phyloP scores from a whole-genome alignment of 2,888 invertebrate species.

The Chloroclysta siterata region DNA sequence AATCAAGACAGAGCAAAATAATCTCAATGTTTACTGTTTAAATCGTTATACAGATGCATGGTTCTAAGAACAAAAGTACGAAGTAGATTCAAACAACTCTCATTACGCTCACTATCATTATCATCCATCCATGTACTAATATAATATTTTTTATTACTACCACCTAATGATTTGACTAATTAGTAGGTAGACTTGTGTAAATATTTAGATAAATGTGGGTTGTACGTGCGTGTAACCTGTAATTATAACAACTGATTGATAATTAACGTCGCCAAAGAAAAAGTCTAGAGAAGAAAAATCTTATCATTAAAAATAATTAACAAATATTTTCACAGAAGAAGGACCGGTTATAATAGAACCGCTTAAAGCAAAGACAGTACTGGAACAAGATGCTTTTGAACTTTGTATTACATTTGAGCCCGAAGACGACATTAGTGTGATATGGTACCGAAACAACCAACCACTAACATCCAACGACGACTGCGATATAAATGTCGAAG shows the following conservation, averaged over 20 bases:
- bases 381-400: constrained; percentile 88
- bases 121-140: constrained; percentile 41
- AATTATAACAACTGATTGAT: background rate
- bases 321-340: constrained; percentile 74
- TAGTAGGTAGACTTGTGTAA: constrained; percentile 19
- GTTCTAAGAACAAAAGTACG: constrained; percentile 25
- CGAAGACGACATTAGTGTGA: constrained; percentile 88
- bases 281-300: background rate
- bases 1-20: constrained; percentile 12
- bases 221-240: constrained; percentile 1
- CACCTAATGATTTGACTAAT: constrained; percentile 12
- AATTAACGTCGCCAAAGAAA: background rate
- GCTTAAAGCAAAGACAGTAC: constrained; percentile 89
- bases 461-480: constrained; percentile 88
- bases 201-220: constrained; percentile 15
- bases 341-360: constrained; percentile 89
- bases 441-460: constrained; percentile 94
- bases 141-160: constrained; percentile 2
- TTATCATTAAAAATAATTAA: constrained; percentile 40
- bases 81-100: constrained; percentile 2
- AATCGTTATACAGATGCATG: constrained; percentile 69
- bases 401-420: constrained; percentile 90
- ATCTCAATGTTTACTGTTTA: constrained; percentile 33
- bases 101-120: constrained; percentile 6
- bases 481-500: constrained; percentile 84